phyloP scores from a whole-genome alignment of 2,113 vertebrate species.

The Myotis brandtii region DNA sequence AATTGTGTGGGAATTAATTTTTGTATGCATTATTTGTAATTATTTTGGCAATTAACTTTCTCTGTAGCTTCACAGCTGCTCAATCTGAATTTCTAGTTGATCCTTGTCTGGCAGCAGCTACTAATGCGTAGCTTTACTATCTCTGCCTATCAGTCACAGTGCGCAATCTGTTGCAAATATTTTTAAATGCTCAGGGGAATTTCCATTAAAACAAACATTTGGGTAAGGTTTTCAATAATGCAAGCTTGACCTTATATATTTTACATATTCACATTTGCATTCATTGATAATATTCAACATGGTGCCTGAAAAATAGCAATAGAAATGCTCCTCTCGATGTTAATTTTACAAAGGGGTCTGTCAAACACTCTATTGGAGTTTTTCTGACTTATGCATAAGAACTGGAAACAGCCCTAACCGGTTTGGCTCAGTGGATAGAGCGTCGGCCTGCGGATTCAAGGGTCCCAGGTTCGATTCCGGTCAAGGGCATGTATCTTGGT shows the following conservation, averaged over 20 bases:
- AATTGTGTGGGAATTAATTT: conserved; percentile 46
- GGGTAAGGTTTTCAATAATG: conserved; percentile 10
- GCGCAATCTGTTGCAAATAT: conserved; percentile 36
- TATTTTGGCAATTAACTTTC: conserved; percentile 60
- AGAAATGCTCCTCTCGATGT: neutral
- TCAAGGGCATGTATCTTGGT: too few relatives aligned
- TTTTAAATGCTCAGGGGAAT: conserved; percentile 24
- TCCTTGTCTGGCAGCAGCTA: neutral
- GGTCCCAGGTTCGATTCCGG: too few relatives aligned
- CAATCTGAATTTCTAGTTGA: conserved; percentile 17
- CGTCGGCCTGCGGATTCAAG: too few relatives aligned
- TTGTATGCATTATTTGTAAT: neutral
- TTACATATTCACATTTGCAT: conserved; percentile 11
- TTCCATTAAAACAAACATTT: conserved; percentile 30
- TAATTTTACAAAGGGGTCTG: neutral
- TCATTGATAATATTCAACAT: neutral
- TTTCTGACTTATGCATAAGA: conserved; percentile 19
- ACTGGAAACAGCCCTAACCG: neutral
- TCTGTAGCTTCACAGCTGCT: conserved; percentile 16
- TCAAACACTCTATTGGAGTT: neutral
- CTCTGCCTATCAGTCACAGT: neutral
- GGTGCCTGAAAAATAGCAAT: neutral
- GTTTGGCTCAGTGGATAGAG: too few relatives aligned
- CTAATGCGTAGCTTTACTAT: neutral
- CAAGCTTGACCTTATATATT: conserved; percentile 33